Conservation (phyloP, 2,113 vertebrate species). For the Polypterus senegalus region DNA sequence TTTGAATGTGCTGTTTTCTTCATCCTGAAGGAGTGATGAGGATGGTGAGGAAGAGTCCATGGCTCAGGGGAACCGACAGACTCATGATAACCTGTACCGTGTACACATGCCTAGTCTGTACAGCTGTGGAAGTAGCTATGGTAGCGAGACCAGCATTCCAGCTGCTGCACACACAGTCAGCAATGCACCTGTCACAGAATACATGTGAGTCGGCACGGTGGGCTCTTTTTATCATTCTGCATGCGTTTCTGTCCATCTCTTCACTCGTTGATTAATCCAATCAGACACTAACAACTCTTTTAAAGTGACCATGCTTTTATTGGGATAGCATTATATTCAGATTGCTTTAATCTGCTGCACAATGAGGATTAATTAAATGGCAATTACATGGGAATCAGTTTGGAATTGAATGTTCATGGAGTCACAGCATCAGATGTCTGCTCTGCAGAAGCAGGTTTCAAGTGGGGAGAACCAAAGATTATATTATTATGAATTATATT, state of each 20-base stretch:
- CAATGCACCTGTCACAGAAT: conserved; percentile 93
- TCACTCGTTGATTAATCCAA: too few relatives aligned
- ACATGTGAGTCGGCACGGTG: conserved; percentile 70
- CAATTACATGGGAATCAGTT: too few relatives aligned
- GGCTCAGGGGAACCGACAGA: conserved; percentile 68
- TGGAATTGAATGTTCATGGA: too few relatives aligned
- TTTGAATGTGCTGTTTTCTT: conserved; percentile 22
- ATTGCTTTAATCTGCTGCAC: too few relatives aligned
- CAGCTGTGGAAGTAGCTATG: conserved; percentile 96
- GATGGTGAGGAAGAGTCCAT: conserved; percentile 78
- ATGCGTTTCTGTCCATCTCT: neutral
- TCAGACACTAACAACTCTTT: too few relatives aligned
- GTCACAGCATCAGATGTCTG: too few relatives aligned
- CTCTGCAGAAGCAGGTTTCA: too few relatives aligned
- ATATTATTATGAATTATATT: too few relatives aligned
- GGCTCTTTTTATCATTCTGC: neutral
- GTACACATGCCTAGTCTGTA: conserved; percentile 98
- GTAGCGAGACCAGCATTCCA: conserved; percentile 90
- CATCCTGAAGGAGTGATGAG: conserved; percentile 62
- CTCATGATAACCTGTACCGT: conserved; percentile 87
- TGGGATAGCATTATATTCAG: too few relatives aligned
- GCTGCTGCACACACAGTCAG: conserved; percentile 93
- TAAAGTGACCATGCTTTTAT: too few relatives aligned
- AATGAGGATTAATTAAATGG: too few relatives aligned
- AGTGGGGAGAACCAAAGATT: too few relatives aligned